These are phyloP conservation scores for Rousettus leschenaultii DNA, from an alignment of 2,113 vertebrate genomes.

Conservation along the genomic window DNA sequence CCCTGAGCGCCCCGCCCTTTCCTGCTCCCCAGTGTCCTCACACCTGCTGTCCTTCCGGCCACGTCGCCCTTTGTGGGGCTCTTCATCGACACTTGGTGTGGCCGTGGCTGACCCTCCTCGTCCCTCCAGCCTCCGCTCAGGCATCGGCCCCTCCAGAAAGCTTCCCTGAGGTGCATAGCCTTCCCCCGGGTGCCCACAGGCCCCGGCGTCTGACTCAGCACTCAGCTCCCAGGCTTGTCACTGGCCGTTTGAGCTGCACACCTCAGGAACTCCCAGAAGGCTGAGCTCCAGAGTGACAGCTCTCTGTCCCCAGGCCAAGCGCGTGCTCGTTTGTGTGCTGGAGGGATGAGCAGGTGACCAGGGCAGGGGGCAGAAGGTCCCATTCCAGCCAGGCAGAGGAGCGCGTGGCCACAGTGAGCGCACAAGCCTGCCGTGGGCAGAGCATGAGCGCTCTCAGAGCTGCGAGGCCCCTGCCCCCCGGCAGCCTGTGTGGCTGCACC, in stretches of 20 bases:
- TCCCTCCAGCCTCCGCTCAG: background rate
- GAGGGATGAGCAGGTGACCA: accelerated
- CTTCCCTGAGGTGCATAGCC: background rate
- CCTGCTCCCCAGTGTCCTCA: accelerated
- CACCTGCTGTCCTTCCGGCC: background rate
- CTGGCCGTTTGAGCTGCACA: no score
- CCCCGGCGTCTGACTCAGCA: background rate
- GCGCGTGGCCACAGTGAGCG: accelerated
- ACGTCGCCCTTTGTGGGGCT: background rate
- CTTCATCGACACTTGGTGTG: accelerated
- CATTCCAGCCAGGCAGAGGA: background rate
- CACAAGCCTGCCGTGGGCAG: accelerated
- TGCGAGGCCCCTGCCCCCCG: no score
- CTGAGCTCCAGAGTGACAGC: background rate
- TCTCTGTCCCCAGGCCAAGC: background rate
- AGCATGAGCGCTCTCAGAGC: background rate
- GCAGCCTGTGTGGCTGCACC: accelerated
- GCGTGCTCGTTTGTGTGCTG: accelerated
- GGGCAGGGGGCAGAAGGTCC: background rate
- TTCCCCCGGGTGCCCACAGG: background rate
- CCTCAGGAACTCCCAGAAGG: background rate
- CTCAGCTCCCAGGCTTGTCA: background rate
- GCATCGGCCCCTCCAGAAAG: background rate
- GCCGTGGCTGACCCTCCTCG: background rate
- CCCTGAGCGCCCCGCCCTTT: accelerated